Evolutionary conservation across 2,797 vertebrate species (phyloP), one percentile per base, ranked within the genome.

Genomic region (Champsocephalus gunnari): DNA sequence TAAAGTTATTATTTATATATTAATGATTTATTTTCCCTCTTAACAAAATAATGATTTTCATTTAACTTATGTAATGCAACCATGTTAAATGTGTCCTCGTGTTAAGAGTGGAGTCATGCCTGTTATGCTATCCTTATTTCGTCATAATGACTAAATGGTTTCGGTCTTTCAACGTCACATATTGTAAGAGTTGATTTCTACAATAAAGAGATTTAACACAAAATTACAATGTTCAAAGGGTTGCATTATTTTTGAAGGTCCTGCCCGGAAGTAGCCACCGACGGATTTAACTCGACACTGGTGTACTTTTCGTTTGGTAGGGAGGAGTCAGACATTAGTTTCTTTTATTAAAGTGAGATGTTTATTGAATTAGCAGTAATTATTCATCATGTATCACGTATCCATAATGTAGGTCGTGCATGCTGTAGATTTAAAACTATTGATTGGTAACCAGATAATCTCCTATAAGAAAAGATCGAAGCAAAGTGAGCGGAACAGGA

Each of bases 261-360:
- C 0, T 0, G 0, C 54, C 77, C 77, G 88, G 92, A 91, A 78
- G 45, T 50, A 0, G 0, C 0, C 0, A 0, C 13, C 0, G 12
- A 0, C 3, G 8, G 16, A 10, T 49, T 13, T 0, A 34, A 1
- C 24, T 81, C 82, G n/a, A 73, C 24, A 0, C 8, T 57, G 66
- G 61, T 82, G 0, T 83, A 88, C 87, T 90, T 89, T 89, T 89
- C 82, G 84, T 66, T 87, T 80, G 48, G 69, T 32, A 92, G 92
- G 93, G 94, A 94, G 94, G 92, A 94, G 94, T 93, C 93, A 79
- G 84, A 14, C 88, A 59, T 57, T 87, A 87, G 88, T 93, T 93
- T 92, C 85, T 89, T 28, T 63, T 76, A 85, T 86, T 74, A 88
- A 92, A 93, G 83, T 92, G 85, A 78, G 73, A 81, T 77, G 71